Evolutionary conservation across 2,113 vertebrate species (phyloP).

Genomic region (Neogale vison): DNA sequence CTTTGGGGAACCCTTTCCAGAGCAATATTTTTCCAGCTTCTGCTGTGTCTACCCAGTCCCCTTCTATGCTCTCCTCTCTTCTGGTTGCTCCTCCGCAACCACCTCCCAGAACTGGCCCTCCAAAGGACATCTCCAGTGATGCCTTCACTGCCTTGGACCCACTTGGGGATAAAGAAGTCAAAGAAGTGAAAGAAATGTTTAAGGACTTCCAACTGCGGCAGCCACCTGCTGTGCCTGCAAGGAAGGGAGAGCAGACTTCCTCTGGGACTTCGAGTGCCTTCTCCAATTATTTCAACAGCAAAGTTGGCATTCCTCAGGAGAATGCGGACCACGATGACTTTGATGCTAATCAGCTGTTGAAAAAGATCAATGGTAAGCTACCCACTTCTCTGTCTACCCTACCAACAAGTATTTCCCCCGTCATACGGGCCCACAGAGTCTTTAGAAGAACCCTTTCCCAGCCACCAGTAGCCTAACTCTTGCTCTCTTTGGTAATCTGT

Average conservation of each 20-base stretch:
- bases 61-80: slow-evolving; percentile 69
- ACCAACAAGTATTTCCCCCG: not conserved
- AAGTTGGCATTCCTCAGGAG: slow-evolving; percentile 87
- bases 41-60: not conserved
- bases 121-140: slow-evolving; percentile 87
- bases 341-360: slow-evolving; percentile 85
- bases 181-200: slow-evolving; percentile 96
- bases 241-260: slow-evolving; percentile 87
- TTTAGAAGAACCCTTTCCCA: not conserved
- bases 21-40: slow-evolving; percentile 82
- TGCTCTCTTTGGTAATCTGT: not conserved
- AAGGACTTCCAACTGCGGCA: slow-evolving; percentile 95
- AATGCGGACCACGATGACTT: slow-evolving; percentile 86
- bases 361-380: slow-evolving; percentile 81
- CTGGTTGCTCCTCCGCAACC: slow-evolving; percentile 85
- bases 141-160: slow-evolving; percentile 95
- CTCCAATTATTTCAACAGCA: slow-evolving; percentile 88
- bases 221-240: slow-evolving; percentile 90
- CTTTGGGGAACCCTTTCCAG: slow-evolving; percentile 90
- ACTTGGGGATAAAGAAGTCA: slow-evolving; percentile 93
- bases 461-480: not conserved
- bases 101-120: slow-evolving; percentile 86
- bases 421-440: not conserved
- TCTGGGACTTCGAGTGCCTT: slow-evolving; percentile 82
- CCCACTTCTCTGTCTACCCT: not conserved